A percentile compares a stretch with the other conserved stretches of the same genome.
These are phyloP conservation scores for Drosophila infuscata DNA, from an alignment of 2,888 invertebrate genomes.

Conservation along the genomic window DNA sequence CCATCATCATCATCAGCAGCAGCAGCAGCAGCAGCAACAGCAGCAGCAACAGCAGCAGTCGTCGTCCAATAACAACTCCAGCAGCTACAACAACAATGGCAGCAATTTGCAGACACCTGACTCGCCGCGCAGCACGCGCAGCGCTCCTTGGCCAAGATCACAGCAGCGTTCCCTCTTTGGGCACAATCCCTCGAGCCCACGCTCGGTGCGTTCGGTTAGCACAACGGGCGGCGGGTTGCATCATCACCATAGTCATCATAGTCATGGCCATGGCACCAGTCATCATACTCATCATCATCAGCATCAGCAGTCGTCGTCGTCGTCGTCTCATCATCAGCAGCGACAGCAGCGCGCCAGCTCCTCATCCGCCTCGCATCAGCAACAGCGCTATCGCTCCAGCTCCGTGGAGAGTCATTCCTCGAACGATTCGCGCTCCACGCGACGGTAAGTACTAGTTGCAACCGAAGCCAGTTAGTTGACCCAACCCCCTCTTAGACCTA, in stretches of 20 bases:
- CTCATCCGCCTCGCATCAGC: conserved; percentile 77
- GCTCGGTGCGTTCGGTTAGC: conserved; percentile 91
- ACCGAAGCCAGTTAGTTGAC: not conserved
- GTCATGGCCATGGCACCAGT: conserved; percentile 77
- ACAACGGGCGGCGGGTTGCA: conserved; percentile 82
- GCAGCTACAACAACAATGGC: conserved; percentile 78
- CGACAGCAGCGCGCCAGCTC: conserved; percentile 85
- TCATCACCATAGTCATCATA: conserved; percentile 80
- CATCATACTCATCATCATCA: conserved; percentile 60
- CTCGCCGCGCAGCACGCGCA: conserved; percentile 93
- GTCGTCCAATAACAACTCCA: conserved; percentile 80
- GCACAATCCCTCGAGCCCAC: conserved; percentile 91
- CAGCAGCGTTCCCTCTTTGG: conserved; percentile 92
- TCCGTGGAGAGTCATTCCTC: conserved; percentile 96
- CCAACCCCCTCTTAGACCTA: not conserved
- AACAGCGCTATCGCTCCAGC: conserved; percentile 89
- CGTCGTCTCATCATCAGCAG: conserved; percentile 71
- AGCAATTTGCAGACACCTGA: conserved; percentile 86
- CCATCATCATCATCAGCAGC: conserved; percentile 50
- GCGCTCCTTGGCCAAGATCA: conserved; percentile 92
- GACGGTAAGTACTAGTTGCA: conserved; percentile 86
- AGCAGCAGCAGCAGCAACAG: no score
- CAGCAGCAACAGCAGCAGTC: conserved; percentile 64
- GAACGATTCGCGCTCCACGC: conserved; percentile 92
- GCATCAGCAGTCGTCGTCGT: conserved; percentile 56